Evolutionary conservation across 1,140 invertebrate species (phyloP), one percentile per base, ranked within the genome.

Genomic region (Euwallacea fornicatus): DNA sequence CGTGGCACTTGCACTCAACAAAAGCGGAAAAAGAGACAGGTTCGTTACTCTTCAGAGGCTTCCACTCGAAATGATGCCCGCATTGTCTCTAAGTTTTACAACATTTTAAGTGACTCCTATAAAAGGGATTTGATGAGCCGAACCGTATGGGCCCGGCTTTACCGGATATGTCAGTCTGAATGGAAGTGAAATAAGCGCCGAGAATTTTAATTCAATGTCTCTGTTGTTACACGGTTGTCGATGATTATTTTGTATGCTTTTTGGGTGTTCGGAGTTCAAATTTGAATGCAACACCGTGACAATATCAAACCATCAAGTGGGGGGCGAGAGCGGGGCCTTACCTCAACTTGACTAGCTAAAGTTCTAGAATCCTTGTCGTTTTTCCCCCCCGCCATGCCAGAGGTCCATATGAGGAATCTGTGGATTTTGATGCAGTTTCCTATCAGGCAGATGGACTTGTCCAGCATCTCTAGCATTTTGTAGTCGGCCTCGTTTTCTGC

Each of bases 401-500:
- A 78, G 15, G 74, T 77, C 81, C 81, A 82, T 42, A 82, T 71
- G 41, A 82, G 54, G 71, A 80, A 77, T 55, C 74, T 75, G n/a
- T 54, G 62, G 11, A 82, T 72, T 43, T 71, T 75, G 8, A 81
- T 74, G 9, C 71, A 69, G 53, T 76, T 77, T 62, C 65, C 72
- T 13, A 83, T 69, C 7, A 81, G 74, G 46, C 73, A 73, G 6
- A 79, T 68, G 10, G 81, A 72, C 70, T 79, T 80, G 56, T 82
- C 82, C 59, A 83, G 71, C 6, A 80, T 63, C 74, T 82, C 80
- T 6, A 82, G 47, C 10, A 78, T 73, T 68, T 78, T 79, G 73
- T 77, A 76, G 64, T 79, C 75, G 43, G 77, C 76, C 55, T 79
- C 76, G 46, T 78, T 78, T 75, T 79, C 78, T 6, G 79, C 77